Percentiles rank a stretch among this genome's conserved stretches.
These are phyloP conservation scores for Cephalopholis sonnerati DNA, from an alignment of 2,113 vertebrate species.

Conservation along the genomic window DNA sequence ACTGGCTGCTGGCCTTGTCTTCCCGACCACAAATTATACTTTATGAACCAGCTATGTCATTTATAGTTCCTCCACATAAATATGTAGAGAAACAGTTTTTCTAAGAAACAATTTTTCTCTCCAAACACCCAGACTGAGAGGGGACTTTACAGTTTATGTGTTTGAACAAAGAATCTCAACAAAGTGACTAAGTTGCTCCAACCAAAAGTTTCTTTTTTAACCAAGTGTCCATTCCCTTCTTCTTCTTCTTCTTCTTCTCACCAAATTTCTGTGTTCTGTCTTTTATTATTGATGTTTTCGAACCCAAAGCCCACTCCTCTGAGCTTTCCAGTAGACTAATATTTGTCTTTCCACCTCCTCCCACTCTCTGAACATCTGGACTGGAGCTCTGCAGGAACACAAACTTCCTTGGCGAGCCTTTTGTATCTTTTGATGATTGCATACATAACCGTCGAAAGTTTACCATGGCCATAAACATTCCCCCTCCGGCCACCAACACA, in stretches of 20 bases:
- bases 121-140: constrained; percentile 6
- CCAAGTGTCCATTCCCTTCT: not conserved
- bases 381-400: constrained; percentile 70
- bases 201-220: constrained; percentile 5
- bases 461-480: constrained; percentile 75
- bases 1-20: constrained; percentile 43
- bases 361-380: constrained; percentile 79
- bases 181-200: constrained; percentile 20
- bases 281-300: constrained; percentile 74
- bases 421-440: constrained; percentile 64
- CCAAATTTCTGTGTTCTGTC: constrained; percentile 39
- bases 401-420: constrained; percentile 67
- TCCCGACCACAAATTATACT: constrained; percentile 59
- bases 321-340: constrained; percentile 82
- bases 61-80: not conserved
- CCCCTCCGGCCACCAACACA: constrained; percentile 44
- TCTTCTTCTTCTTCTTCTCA: constrained; percentile 15
- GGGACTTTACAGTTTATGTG: constrained; percentile 20
- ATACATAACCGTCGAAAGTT: constrained; percentile 59
- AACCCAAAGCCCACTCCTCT: constrained; percentile 57
- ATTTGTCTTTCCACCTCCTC: constrained; percentile 84
- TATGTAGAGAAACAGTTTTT: constrained; percentile 5
- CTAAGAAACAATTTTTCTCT: constrained; percentile 13
- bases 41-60: constrained; percentile 22
- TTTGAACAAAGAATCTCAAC: constrained; percentile 18